These are phyloP conservation scores for Sebastes matsubarae DNA, from an alignment of 2,797 vertebrate species.

Conservation along the genomic window DNA sequence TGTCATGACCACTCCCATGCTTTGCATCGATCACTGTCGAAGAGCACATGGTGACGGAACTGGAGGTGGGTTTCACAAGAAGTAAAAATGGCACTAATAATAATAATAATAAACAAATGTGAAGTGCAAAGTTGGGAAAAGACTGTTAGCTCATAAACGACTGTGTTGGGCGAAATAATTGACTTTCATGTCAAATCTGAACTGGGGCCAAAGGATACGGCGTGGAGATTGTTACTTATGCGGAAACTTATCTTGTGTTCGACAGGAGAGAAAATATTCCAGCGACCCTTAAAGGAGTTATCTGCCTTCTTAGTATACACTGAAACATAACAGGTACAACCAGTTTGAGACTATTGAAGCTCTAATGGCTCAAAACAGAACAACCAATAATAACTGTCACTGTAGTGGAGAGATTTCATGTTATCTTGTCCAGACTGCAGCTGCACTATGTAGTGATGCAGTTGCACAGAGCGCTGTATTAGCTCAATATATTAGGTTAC, in stretches of 20 bases:
- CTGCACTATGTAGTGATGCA: constrained; percentile 15
- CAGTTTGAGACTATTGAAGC: constrained; percentile 5
- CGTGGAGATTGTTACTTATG: background rate
- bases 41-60: constrained; percentile 58
- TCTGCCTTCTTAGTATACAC: constrained; percentile 39
- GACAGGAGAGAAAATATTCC: constrained; percentile 14
- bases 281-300: background rate
- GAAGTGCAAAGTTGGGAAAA: constrained; percentile 52
- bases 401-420: constrained; percentile 5
- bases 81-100: constrained; percentile 50
- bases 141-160: constrained; percentile 64
- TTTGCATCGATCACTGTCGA: constrained; percentile 63
- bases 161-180: constrained; percentile 18
- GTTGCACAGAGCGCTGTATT: constrained; percentile 29
- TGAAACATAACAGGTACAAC: constrained; percentile 16
- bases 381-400: background rate
- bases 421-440: constrained; percentile 21
- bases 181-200: constrained; percentile 22
- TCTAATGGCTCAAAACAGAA: constrained; percentile 8
- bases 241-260: constrained; percentile 1
- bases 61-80: constrained; percentile 36
- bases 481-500: constrained; percentile 39
- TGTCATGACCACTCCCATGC: constrained; percentile 59
- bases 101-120: constrained; percentile 53
- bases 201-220: constrained; percentile 42